Percentiles rank a stretch among this genome's conserved stretches.
phyloP scores from a whole-genome alignment of 2,113 vertebrate genomes.

The Hylia prasina region DNA sequence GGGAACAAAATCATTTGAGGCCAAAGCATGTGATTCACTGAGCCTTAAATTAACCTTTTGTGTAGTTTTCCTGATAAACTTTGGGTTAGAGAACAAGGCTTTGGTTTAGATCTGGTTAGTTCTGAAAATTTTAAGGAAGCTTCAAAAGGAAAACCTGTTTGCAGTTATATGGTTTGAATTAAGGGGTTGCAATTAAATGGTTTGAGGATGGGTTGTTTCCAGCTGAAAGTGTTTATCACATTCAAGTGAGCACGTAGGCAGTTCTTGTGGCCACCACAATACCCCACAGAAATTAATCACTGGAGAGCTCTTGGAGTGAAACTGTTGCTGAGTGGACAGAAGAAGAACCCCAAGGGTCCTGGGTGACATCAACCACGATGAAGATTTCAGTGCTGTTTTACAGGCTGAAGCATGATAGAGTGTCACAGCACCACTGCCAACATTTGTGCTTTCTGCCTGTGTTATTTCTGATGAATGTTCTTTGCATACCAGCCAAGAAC shows the following conservation, averaged over 20 bases:
- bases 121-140: neutral
- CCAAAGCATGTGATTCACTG: neutral
- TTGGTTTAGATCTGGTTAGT: neutral
- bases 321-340: neutral
- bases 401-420: neutral
- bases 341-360: neutral
- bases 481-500: neutral
- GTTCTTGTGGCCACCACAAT: rapidly evolving
- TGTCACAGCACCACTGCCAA: neutral
- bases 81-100: neutral
- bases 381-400: neutral
- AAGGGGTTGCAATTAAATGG: neutral
- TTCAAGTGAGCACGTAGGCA: neutral
- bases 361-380: rapidly evolving
- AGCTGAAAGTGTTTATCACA: neutral
- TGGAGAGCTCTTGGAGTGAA: neutral
- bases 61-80: neutral
- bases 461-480: neutral
- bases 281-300: neutral
- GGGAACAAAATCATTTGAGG: neutral
- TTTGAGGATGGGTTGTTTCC: neutral
- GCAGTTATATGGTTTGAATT: neutral
- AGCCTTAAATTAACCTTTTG: neutral
- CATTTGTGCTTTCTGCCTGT: neutral
- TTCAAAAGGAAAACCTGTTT: neutral